Evolutionary conservation across 1,140 invertebrate species (phyloP).

Genomic region (Propsilocerus akamusi): DNA sequence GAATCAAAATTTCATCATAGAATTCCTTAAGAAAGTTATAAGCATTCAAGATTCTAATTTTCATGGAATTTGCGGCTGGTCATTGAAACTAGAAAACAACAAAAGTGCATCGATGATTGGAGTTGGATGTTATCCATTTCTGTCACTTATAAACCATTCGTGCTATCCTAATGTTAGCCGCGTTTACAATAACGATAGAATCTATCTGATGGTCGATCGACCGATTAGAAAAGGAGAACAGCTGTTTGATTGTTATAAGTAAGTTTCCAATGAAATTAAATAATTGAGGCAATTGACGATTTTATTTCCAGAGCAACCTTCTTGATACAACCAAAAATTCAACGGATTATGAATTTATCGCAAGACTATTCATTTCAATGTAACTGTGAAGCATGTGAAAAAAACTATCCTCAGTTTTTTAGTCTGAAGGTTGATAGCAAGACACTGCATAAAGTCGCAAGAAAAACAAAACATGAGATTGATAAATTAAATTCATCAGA

Average conservation of each 20-base stretch:
- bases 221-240: conserved; percentile 5
- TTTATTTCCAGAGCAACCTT: neutral
- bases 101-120: neutral
- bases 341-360: neutral
- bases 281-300: neutral
- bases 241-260: conserved; percentile 1
- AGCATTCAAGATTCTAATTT: neutral
- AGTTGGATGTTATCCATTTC: neutral
- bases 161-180: neutral
- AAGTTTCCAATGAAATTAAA: neutral
- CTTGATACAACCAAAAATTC: neutral
- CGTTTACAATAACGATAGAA: neutral
- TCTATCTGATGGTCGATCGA: neutral
- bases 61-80: neutral
- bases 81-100: neutral
- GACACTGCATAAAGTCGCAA: neutral
- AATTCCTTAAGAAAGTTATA: neutral
- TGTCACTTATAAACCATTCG: conserved; percentile 3
- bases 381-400: neutral
- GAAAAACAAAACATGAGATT: neutral
- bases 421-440: neutral
- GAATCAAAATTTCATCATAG: neutral
- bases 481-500: neutral
- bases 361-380: neutral
- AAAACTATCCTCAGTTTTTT: neutral